phyloP scores from a whole-genome alignment of 2,113 vertebrate genomes.

The Thinocorus orbignyianus region DNA sequence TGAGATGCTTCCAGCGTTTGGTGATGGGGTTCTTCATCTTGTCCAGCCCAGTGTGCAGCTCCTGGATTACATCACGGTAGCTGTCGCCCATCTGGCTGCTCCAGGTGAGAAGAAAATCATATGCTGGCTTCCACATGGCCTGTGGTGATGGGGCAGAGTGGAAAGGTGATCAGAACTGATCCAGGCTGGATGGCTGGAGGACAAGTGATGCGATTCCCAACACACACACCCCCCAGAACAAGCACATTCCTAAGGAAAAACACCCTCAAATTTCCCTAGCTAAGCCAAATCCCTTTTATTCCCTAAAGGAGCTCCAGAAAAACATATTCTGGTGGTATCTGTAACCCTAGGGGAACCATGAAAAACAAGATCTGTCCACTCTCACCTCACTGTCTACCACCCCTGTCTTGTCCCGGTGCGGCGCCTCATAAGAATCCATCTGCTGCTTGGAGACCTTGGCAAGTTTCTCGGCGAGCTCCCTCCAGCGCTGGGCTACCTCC shows the following conservation, averaged over 20 bases:
- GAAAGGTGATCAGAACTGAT: not conserved
- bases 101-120: conserved; percentile 96
- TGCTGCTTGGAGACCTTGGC: conserved; percentile 91
- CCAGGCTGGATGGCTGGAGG: not conserved
- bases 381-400: conserved; percentile 91
- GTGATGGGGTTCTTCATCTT: conserved; percentile 98
- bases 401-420: conserved; percentile 87
- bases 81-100: conserved; percentile 95
- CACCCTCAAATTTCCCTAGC: not conserved
- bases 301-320: not conserved
- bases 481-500: conserved; percentile 92
- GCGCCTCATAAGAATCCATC: conserved; percentile 96
- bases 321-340: not conserved
- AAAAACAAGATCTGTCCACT: fast-evolving
- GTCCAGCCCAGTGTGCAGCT: conserved; percentile 92
- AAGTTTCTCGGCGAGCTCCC: conserved; percentile 92
- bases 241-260: not conserved
- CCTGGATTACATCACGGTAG: conserved; percentile 95
- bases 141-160: not conserved
- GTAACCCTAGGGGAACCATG: too few species aligned
- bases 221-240: not conserved
- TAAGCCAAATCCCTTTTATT: not conserved
- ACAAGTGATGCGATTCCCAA: not conserved
- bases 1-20: conserved; percentile 96
- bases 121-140: conserved; percentile 99